Evolutionary conservation across 2,113 vertebrate species (phyloP).

Genomic region (Coregonus clupeaformis): DNA sequence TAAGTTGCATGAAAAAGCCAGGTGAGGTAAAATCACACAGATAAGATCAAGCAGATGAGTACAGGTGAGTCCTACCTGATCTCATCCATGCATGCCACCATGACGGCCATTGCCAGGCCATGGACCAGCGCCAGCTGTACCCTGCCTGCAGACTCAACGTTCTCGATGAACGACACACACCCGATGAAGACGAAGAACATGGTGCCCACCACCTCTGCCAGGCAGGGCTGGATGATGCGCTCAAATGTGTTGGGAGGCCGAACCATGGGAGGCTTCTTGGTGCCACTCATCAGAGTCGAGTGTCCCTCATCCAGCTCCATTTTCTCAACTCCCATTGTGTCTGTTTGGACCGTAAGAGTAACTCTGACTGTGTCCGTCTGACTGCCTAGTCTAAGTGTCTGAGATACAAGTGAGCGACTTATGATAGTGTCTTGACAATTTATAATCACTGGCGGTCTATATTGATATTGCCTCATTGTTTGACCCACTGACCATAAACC

Average conservation of each 20-base stretch:
- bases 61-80: too few relatives aligned
- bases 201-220: constrained; percentile 71
- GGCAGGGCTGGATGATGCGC: constrained; percentile 68
- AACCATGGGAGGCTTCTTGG: background rate
- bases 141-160: constrained; percentile 63
- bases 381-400: background rate
- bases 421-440: background rate
- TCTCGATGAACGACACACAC: constrained; percentile 76
- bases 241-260: constrained; percentile 55
- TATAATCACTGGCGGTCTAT: background rate
- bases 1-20: too few relatives aligned
- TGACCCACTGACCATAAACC: background rate
- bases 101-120: too few relatives aligned
- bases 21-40: too few relatives aligned
- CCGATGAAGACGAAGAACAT: constrained; percentile 77
- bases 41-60: too few relatives aligned
- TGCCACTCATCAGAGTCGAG: constrained; percentile 41
- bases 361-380: background rate
- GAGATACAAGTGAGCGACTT: background rate
- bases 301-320: constrained; percentile 59
- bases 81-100: too few relatives aligned
- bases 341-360: background rate
- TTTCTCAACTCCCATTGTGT: constrained; percentile 58
- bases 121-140: constrained; percentile 72
- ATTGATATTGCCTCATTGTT: background rate